Conservation (phyloP, 2,113 vertebrate genomes). For the Pluvianellus socialis region DNA sequence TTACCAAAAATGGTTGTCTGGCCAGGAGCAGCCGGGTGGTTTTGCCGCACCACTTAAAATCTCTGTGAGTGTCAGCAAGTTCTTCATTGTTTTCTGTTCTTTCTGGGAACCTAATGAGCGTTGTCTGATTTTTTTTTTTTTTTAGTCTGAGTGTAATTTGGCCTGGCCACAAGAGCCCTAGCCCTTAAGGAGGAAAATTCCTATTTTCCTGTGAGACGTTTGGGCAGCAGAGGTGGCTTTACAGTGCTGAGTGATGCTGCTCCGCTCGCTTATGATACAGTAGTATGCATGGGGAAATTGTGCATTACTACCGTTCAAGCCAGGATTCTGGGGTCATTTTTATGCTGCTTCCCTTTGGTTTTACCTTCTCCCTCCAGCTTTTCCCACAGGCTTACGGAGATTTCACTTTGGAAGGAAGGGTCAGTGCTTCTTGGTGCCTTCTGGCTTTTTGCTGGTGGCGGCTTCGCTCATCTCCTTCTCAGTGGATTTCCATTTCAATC, state of each 20-base stretch:
- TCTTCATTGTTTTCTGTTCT: constrained; percentile 35
- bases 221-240: neutral
- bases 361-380: neutral
- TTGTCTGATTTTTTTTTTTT: neutral
- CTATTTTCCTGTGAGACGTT: neutral
- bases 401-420: neutral
- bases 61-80: neutral
- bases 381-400: fast-evolving
- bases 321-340: neutral
- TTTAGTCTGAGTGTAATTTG: neutral
- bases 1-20: neutral
- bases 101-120: neutral
- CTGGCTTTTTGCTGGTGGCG: neutral
- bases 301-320: fast-evolving
- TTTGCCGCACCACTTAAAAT: neutral
- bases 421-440: neutral
- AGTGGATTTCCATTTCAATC: neutral
- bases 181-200: neutral
- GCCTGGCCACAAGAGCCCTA: neutral
- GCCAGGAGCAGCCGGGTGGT: neutral
- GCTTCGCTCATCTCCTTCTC: neutral
- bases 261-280: fast-evolving
- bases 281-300: neutral
- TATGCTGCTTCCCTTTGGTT: neutral
- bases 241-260: neutral